phyloP scores from a whole-genome alignment of 1,140 invertebrate genomes.

The Plodia interpunctella region DNA sequence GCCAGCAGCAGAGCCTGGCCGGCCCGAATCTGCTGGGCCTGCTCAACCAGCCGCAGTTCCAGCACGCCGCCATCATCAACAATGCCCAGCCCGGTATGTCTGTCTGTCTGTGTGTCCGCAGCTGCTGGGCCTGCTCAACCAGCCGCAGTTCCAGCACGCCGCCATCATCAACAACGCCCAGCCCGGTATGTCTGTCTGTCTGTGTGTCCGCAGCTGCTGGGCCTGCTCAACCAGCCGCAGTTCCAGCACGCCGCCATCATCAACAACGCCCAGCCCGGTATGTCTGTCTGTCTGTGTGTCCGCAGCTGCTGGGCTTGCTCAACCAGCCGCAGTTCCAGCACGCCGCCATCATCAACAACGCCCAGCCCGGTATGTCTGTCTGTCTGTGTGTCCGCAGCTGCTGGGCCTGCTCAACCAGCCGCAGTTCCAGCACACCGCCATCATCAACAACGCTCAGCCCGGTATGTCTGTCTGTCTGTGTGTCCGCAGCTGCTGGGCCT shows the following conservation, averaged over 20 bases:
- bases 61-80: slow-evolving; percentile 44
- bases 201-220: slow-evolving; percentile 50
- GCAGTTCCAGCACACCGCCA: no score
- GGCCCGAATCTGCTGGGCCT: slow-evolving; percentile 62
- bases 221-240: slow-evolving; percentile 53
- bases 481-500: no score
- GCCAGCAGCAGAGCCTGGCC: slow-evolving; percentile 63
- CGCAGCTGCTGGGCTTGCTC: slow-evolving; percentile 59
- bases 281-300: slow-evolving; percentile 21
- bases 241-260: slow-evolving; percentile 50
- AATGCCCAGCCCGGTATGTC: slow-evolving; percentile 43
- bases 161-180: slow-evolving; percentile 40
- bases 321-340: slow-evolving; percentile 56
- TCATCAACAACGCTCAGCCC: no score
- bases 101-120: slow-evolving; percentile 34
- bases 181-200: slow-evolving; percentile 33
- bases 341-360: slow-evolving; percentile 39
- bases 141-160: slow-evolving; percentile 49
- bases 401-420: no score
- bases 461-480: no score
- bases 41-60: slow-evolving; percentile 53
- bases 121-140: slow-evolving; percentile 59
- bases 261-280: slow-evolving; percentile 44
- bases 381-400: no score
- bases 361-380: slow-evolving; percentile 40